Evolutionary conservation across 1,140 invertebrate species (phyloP).

Genomic region (Caenorhabditis remanei): DNA sequence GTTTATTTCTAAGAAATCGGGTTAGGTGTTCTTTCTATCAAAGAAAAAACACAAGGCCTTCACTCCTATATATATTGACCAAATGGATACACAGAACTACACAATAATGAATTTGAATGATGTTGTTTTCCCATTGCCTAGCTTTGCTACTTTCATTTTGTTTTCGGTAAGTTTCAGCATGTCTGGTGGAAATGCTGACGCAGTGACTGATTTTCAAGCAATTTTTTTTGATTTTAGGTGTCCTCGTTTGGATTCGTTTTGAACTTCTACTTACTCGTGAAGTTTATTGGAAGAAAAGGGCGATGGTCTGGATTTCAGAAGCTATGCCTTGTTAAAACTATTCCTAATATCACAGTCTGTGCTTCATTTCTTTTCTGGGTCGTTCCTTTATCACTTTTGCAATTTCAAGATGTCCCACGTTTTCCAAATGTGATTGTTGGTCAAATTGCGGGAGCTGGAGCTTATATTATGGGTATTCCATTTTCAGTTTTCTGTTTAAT

Average conservation of each 20-base stretch:
- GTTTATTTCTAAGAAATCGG: background rate
- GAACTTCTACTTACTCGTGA: background rate
- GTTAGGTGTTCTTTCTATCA: background rate
- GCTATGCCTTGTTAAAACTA: background rate
- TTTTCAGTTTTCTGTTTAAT: background rate
- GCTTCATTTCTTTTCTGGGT: conserved; percentile 1
- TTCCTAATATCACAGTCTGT: background rate
- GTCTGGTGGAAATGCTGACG: background rate
- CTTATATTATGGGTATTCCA: conserved; percentile 9
- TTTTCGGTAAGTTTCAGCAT: background rate
- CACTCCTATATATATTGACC: background rate
- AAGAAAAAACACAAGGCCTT: background rate
- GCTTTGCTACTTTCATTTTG: background rate
- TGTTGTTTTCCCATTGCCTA: background rate
- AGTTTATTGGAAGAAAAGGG: background rate
- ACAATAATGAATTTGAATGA: background rate
- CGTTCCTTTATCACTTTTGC: background rate
- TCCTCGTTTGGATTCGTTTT: background rate
- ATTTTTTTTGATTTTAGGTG: background rate
- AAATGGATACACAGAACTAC: background rate
- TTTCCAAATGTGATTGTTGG: background rate
- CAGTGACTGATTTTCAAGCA: no score
- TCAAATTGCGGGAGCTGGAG: background rate
- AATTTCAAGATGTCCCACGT: background rate
- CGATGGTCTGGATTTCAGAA: background rate